phyloP scores from a whole-genome alignment of 2,113 vertebrate genomes.

The Ammospiza caudacuta region DNA sequence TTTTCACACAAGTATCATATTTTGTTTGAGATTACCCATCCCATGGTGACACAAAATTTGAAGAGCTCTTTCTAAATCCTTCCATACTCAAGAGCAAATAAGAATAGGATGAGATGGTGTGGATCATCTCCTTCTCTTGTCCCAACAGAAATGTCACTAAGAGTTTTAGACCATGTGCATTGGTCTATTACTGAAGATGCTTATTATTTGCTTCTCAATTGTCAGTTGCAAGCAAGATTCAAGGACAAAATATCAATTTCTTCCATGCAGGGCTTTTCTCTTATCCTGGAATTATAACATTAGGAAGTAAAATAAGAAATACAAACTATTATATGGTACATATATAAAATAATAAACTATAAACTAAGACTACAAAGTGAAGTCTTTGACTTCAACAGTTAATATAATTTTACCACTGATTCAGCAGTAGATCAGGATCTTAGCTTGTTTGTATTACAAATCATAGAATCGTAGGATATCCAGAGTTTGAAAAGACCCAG shows the following conservation, averaged over 20 bases:
- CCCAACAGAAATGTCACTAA: background rate
- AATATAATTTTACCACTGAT: background rate
- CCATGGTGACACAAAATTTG: background rate
- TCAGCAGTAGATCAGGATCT: background rate
- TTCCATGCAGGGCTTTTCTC: background rate
- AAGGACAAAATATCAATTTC: background rate
- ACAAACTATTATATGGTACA: background rate
- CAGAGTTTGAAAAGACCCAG: background rate
- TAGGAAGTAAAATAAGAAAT: background rate
- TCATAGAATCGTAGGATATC: background rate
- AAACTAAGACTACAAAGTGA: background rate
- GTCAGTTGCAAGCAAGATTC: background rate
- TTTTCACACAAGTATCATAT: background rate
- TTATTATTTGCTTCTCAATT: background rate
- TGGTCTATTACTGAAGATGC: background rate
- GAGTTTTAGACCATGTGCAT: background rate
- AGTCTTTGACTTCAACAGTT: background rate
- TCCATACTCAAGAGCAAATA: background rate
- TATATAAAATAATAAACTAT: background rate
- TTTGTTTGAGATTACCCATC: background rate
- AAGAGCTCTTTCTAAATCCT: background rate
- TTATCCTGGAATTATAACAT: background rate
- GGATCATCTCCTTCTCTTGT: background rate
- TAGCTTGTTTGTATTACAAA: background rate
- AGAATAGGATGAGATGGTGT: background rate